Evolutionary conservation across 2,797 vertebrate species (phyloP).

Genomic region (Acipenser oxyrinchus): DNA sequence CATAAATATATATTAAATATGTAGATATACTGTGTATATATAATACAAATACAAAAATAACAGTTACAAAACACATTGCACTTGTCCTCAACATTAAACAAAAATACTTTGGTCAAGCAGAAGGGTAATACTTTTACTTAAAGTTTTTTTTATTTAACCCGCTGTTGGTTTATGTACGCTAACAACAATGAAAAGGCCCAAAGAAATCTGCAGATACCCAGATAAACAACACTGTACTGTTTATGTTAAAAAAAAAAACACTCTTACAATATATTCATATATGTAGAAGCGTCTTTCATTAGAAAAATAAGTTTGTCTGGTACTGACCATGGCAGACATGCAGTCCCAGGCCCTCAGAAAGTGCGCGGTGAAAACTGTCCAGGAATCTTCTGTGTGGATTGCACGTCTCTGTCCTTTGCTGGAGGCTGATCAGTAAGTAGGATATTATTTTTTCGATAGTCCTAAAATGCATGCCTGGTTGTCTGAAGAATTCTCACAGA

Average conservation of each 20-base stretch:
- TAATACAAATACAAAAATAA: conserved; percentile 17
- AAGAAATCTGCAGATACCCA: conserved; percentile 31
- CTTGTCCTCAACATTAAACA: conserved; percentile 44
- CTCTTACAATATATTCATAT: conserved; percentile 33
- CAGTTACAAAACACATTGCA: conserved; percentile 52
- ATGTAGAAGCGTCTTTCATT: conserved; percentile 50
- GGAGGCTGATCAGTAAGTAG: no score
- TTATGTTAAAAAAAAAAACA: conserved; percentile 9
- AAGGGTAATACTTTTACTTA: conserved; percentile 25
- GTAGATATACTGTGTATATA: conserved; percentile 18
- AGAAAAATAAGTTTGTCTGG: conserved; percentile 55
- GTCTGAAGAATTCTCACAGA: no score
- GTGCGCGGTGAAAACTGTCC: neutral
- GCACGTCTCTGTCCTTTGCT: no score
- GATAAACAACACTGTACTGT: conserved; percentile 33
- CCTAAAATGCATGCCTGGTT: no score
- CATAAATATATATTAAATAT: conserved; percentile 10
- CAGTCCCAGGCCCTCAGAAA: no score
- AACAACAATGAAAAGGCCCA: conserved; percentile 52
- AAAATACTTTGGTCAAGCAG: conserved; percentile 66
- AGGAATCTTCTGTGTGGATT: neutral
- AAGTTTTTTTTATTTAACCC: no score
- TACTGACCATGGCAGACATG: no score
- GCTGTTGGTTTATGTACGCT: conserved; percentile 26
- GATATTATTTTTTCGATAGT: no score